Conservation (phyloP, 2,888 invertebrate species). For the Bembecia ichneumoniformis region DNA sequence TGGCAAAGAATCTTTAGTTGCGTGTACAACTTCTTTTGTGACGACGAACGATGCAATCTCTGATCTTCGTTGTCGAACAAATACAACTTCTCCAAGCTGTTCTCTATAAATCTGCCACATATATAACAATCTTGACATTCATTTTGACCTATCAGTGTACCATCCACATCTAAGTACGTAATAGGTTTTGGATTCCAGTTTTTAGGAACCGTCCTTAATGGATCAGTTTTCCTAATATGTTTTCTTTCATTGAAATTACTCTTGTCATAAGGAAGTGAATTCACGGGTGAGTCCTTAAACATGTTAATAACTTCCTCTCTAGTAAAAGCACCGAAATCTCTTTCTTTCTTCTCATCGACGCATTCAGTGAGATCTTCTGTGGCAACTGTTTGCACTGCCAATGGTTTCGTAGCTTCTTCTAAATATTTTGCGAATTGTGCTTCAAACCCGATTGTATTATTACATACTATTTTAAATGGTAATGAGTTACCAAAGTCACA, state of each 20-base stretch:
- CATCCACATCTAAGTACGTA: slow-evolving; percentile 35
- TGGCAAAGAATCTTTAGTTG: slow-evolving; percentile 58
- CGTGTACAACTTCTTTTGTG: slow-evolving; percentile 43
- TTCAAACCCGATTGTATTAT: slow-evolving; percentile 49
- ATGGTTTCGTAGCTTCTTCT: slow-evolving; percentile 25
- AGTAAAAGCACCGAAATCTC: slow-evolving; percentile 34
- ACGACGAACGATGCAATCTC: slow-evolving; percentile 45
- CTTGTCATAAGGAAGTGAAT: slow-evolving; percentile 38
- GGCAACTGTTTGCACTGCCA: slow-evolving; percentile 23
- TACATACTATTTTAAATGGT: slow-evolving; percentile 55
- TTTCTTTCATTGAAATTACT: slow-evolving; percentile 30
- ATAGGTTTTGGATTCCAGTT: slow-evolving; percentile 29
- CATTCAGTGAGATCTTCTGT: slow-evolving; percentile 28
- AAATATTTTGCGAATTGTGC: slow-evolving; percentile 54
- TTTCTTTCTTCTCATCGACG: slow-evolving; percentile 25
- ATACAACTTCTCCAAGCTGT: slow-evolving; percentile 45
- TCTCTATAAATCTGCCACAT: slow-evolving; percentile 44
- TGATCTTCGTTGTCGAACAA: slow-evolving; percentile 63
- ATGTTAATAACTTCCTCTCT: slow-evolving; percentile 58
- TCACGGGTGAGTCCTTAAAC: slow-evolving; percentile 61
- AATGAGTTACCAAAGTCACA: slow-evolving; percentile 45
- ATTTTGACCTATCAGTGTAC: slow-evolving; percentile 32
- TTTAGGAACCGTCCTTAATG: slow-evolving; percentile 44
- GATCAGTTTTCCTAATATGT: slow-evolving; percentile 57
- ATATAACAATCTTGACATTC: slow-evolving; percentile 52